Conservation (phyloP, 2,888 invertebrate species). For the Micropterix aruncella region DNA sequence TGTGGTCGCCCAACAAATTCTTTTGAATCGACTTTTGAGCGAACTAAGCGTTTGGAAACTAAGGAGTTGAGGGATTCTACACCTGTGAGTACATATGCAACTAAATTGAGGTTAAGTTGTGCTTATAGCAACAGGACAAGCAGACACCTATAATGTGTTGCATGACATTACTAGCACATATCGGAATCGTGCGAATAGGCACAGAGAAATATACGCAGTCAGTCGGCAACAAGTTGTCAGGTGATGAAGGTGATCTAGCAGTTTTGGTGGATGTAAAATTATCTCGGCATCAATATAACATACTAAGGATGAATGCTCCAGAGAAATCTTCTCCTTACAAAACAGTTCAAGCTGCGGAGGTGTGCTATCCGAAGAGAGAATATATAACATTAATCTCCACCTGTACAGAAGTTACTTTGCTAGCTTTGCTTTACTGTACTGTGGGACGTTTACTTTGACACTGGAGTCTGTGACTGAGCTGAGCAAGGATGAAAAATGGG, state of each 20-base stretch:
- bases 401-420: slow-evolving; percentile 11
- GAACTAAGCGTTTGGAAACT: slow-evolving; percentile 10
- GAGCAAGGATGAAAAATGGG: slow-evolving; percentile 8
- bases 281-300: slow-evolving; percentile 14
- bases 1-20: slow-evolving; percentile 9
- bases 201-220: slow-evolving; percentile 7
- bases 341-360: slow-evolving; percentile 13
- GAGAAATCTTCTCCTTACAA: slow-evolving; percentile 14
- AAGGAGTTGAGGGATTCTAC: slow-evolving; percentile 9
- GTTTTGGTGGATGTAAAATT: slow-evolving; percentile 14
- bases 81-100: slow-evolving; percentile 9
- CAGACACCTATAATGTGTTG: slow-evolving; percentile 11
- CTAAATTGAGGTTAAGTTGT: slow-evolving; percentile 12
- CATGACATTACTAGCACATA: slow-evolving; percentile 10
- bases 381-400: slow-evolving; percentile 12
- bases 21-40: slow-evolving; percentile 8
- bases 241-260: slow-evolving; percentile 14
- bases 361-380: slow-evolving; percentile 12
- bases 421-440: slow-evolving; percentile 13
- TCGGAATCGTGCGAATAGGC: slow-evolving; percentile 9
- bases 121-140: slow-evolving; percentile 10
- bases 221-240: slow-evolving; percentile 6
- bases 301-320: slow-evolving; percentile 14
- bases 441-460: slow-evolving; percentile 10
- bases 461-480: slow-evolving; percentile 8